Conservation (phyloP, 2,113 vertebrate genomes). For the Osmerus mordax region DNA sequence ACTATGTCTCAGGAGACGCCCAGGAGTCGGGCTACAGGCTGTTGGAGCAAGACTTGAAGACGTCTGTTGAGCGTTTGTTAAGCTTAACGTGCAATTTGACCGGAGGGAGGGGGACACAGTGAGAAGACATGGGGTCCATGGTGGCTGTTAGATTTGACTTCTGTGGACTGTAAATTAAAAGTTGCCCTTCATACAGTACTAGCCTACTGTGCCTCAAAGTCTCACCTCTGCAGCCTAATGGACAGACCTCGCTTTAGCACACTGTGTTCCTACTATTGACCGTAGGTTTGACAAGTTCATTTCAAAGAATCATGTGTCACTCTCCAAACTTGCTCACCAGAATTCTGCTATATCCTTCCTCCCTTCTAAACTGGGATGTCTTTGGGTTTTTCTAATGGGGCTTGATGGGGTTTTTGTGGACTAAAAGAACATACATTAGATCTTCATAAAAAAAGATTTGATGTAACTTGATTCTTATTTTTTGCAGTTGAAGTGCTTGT, state of each 20-base stretch:
- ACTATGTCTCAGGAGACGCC: too few relatives aligned
- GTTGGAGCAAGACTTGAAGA: constrained; percentile 53
- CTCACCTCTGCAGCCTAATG: too few relatives aligned
- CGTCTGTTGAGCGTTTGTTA: constrained; percentile 38
- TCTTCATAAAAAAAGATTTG: background rate
- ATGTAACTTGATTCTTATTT: background rate
- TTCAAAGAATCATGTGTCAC: too few relatives aligned
- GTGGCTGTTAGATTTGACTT: constrained; percentile 20
- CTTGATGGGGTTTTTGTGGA: background rate
- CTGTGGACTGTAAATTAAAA: constrained; percentile 31
- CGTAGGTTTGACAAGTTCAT: too few relatives aligned
- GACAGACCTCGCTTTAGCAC: too few relatives aligned
- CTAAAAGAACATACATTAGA: background rate
- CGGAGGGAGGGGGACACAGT: constrained; percentile 5
- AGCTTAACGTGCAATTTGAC: constrained; percentile 29
- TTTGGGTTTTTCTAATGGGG: background rate
- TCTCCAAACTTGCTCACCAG: background rate
- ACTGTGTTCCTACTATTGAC: too few relatives aligned
- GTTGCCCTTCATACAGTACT: constrained; percentile 5
- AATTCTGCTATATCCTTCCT: background rate
- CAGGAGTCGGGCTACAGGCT: background rate
- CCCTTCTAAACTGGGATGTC: too few relatives aligned
- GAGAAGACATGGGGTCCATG: background rate
- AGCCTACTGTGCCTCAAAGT: constrained; percentile 32
- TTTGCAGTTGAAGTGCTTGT: constrained; percentile 8